Base-by-base conservation (phyloP, 1,140 invertebrate species). In the Drepana arcuata region DNA sequence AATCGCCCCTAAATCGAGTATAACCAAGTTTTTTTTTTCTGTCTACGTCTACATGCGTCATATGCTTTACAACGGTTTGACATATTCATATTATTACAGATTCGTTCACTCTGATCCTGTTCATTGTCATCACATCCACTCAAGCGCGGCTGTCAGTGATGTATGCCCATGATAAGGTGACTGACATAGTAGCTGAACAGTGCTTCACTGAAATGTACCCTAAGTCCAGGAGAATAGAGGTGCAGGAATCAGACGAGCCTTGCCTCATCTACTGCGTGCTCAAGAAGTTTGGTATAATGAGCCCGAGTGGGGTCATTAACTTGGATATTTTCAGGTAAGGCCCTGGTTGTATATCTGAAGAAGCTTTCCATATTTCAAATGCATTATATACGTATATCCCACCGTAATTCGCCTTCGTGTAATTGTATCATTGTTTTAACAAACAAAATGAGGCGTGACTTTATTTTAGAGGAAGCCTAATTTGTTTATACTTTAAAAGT, bases 221-320 rank as follows among this genome's bases (percentile, higher is more conserved):
- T 0, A 72, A 62, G 16, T 34, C 45, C 2, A 68, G 48, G 29
- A 41, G 46, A 6, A 35, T 73, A 0, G 63, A 73, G 1, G 47
- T 77, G 9, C 61, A 77, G 18, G 72, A 74, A 12, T 73, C 72
- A 2, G 75, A 80, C 14, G 75, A 77, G 27, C 45, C 69, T 1
- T 80, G 75, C 39, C 67, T 81, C 15, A 74, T 81, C 27, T 77
- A 61, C 33, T 81, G 77, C 34, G 73, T 81, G 0, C 40, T 78
- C 6, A 75, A 58, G 44, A 74, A 77, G 34, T 57, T 81, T 11
- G 73, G 71, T 4, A 78, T 81, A 7, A 81, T 81, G 52, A 71
- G 45, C 5, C 12, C 42, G 2, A 66, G 30, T 31, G 77, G 77
- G 7, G 46, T 58, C 14, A 71, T 81, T 23, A 72, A 78, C 40